These are phyloP conservation scores for Pantelozetes paolii DNA, from an alignment of 2,888 invertebrate genomes.

Conservation along the genomic window DNA sequence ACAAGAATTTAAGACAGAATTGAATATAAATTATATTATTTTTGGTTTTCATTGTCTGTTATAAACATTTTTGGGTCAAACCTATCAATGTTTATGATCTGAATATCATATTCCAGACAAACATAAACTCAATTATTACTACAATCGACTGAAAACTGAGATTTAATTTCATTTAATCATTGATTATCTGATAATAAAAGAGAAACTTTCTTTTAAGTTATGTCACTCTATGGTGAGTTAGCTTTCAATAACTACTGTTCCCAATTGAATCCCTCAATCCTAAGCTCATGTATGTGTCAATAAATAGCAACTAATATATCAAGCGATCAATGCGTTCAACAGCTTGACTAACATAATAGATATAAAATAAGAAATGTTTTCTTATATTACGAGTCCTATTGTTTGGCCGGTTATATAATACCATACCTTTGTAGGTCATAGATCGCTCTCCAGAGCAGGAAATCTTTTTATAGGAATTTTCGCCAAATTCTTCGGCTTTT, in stretches of 20 bases:
- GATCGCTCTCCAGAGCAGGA: constrained; percentile 16
- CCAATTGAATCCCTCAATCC: background rate
- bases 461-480: constrained; percentile 22
- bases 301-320: background rate
- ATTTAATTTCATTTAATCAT: too few relatives aligned
- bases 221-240: too few relatives aligned
- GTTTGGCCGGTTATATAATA: background rate
- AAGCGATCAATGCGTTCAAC: constrained; percentile 1
- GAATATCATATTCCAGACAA: too few relatives aligned
- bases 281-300: background rate
- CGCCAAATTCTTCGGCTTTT: background rate
- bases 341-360: constrained; percentile 27
- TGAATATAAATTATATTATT: too few relatives aligned
- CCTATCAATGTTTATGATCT: too few relatives aligned
- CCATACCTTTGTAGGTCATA: constrained; percentile 25
- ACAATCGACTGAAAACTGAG: too few relatives aligned
- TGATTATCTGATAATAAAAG: too few relatives aligned
- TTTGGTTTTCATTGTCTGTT: too few relatives aligned
- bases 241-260: background rate
- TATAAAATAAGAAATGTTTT: background rate
- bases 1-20: too few relatives aligned
- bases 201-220: too few relatives aligned
- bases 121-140: too few relatives aligned
- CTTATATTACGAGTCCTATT: background rate
- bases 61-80: too few relatives aligned